Evolutionary conservation across 2,888 invertebrate genomes (phyloP).

Genomic region (Parapristionchus giblindavisi): DNA sequence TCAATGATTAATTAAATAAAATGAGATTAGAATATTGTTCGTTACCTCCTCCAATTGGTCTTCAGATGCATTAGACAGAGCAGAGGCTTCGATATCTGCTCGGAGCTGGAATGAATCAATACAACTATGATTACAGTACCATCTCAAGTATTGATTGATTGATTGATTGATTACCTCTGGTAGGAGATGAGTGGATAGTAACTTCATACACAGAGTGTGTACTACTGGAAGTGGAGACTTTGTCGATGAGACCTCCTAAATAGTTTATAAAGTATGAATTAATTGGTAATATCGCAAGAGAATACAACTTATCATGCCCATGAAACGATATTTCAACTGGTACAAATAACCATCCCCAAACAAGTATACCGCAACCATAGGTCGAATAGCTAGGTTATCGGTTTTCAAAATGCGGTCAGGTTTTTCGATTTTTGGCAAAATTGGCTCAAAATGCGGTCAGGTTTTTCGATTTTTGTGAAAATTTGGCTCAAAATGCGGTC

Average conservation of each 20-base stretch:
- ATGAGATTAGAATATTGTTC: too few species aligned
- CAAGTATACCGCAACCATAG: too few species aligned
- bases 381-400: too few species aligned
- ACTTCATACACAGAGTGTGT: slow-evolving; percentile 52
- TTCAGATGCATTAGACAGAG: slow-evolving; percentile 49
- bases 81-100: slow-evolving; percentile 54
- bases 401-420: too few species aligned
- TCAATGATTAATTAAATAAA: too few species aligned
- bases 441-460: too few species aligned
- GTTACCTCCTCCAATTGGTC: slow-evolving; percentile 41
- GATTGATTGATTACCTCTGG: slow-evolving; percentile 3
- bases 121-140: not conserved
- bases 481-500: too few species aligned
- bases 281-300: not conserved
- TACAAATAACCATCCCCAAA: too few species aligned
- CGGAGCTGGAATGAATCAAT: slow-evolving; percentile 42
- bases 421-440: too few species aligned
- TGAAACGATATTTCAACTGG: not conserved
- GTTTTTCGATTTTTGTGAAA: too few species aligned
- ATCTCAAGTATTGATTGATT: not conserved
- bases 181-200: slow-evolving; percentile 31
- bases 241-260: slow-evolving; percentile 29
- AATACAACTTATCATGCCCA: not conserved
- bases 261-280: not conserved
- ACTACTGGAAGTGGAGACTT: slow-evolving; percentile 50